phyloP scores from a whole-genome alignment of 2,888 invertebrate genomes.

The Heliconius charithonia region DNA sequence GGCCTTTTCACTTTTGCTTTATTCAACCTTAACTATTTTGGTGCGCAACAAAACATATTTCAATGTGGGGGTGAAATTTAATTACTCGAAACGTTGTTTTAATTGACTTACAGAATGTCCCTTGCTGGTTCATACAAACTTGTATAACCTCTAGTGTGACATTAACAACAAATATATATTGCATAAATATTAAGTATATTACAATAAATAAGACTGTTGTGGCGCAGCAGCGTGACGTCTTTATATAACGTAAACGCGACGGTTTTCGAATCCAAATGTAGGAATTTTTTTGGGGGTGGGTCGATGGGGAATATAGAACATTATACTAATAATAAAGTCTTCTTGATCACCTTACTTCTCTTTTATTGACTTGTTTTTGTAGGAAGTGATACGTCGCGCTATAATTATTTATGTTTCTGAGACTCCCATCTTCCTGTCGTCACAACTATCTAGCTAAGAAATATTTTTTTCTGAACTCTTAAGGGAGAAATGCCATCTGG shows the following conservation, averaged over 20 bases:
- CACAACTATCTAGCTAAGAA: neutral
- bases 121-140: neutral
- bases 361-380: constrained; percentile 36
- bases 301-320: neutral
- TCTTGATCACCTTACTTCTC: constrained; percentile 20
- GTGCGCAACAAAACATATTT: constrained; percentile 2
- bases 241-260: too few relatives aligned
- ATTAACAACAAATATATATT: neutral
- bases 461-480: neutral
- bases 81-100: constrained; percentile 14
- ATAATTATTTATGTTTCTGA: constrained; percentile 9
- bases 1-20: neutral
- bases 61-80: constrained; percentile 7
- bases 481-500: too few relatives aligned
- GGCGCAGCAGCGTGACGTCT: too few relatives aligned
- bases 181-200: too few relatives aligned
- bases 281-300: too few relatives aligned
- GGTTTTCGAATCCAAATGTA: too few relatives aligned
- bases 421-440: neutral
- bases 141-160: neutral
- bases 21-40: neutral
- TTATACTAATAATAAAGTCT: constrained; percentile 4
- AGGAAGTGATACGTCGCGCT: constrained; percentile 12
- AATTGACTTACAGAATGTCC: constrained; percentile 5
- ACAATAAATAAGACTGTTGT: too few relatives aligned